A percentile compares a stretch with the other conserved stretches of the same genome.
These are phyloP conservation scores for Prionchulus punctatus DNA, from an alignment of 2,888 invertebrate species.

Conservation along the genomic window DNA sequence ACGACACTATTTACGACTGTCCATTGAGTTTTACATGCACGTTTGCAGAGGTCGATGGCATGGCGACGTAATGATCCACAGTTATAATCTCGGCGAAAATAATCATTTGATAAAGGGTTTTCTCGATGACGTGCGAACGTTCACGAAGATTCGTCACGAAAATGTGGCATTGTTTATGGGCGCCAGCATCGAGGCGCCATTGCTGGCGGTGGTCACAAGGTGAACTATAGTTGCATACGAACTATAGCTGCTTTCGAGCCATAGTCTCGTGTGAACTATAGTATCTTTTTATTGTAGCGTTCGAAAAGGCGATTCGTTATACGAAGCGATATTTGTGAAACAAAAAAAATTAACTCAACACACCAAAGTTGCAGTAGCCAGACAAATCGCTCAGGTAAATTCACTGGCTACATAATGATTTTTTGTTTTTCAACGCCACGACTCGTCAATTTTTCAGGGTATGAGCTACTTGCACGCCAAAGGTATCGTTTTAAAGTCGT, in stretches of 20 bases:
- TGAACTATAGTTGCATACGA: too few species aligned
- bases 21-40: not conserved
- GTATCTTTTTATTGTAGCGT: constrained; percentile 21
- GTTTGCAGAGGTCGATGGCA: constrained; percentile 34
- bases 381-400: constrained; percentile 33
- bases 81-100: constrained; percentile 17
- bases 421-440: constrained; percentile 9
- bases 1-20: not conserved
- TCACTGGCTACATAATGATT: not conserved
- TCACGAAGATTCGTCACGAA: constrained; percentile 37
- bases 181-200: constrained; percentile 33
- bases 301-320: constrained; percentile 32
- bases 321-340: constrained; percentile 31
- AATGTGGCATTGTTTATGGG: constrained; percentile 40
- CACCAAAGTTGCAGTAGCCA: constrained; percentile 30
- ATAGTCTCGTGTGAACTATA: too few species aligned
- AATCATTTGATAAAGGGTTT: not conserved
- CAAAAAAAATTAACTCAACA: constrained; percentile 27
- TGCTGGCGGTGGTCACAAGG: constrained; percentile 36
- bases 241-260: too few species aligned
- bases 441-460: constrained; percentile 18
- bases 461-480: constrained; percentile 40
- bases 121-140: constrained; percentile 26
- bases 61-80: constrained; percentile 36
- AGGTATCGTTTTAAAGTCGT: constrained; percentile 35